These are phyloP conservation scores for Enteromius trimaculatus DNA, from an alignment of 2,797 vertebrate species.

Conservation along the genomic window DNA sequence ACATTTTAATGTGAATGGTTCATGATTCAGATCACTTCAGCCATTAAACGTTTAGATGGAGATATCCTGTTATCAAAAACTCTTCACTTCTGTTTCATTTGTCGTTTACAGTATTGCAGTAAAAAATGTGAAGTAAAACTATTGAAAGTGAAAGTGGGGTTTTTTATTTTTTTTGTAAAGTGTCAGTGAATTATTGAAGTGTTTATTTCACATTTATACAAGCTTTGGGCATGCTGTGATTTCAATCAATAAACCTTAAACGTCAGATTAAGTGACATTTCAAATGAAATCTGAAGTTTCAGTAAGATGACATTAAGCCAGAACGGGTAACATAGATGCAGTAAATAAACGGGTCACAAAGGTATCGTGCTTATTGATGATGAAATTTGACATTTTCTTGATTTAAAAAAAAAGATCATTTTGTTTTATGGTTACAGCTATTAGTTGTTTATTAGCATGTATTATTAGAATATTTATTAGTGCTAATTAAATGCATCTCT, in stretches of 20 bases:
- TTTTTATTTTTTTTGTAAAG: background rate
- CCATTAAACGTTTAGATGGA: constrained; percentile 71
- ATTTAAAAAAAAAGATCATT: background rate
- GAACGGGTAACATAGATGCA: background rate
- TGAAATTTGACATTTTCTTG: background rate
- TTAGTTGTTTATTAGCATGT: too few relatives aligned
- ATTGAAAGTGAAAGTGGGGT: too few relatives aligned
- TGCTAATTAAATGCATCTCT: too few relatives aligned
- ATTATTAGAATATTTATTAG: too few relatives aligned
- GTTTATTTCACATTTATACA: too few relatives aligned
- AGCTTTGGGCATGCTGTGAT: background rate
- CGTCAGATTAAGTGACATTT: background rate
- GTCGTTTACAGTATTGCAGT: background rate
- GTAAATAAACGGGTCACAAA: background rate
- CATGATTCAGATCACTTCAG: constrained; percentile 66
- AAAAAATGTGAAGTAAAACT: background rate
- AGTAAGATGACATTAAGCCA: too few relatives aligned
- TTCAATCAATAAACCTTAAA: background rate
- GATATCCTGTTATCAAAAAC: constrained; percentile 60
- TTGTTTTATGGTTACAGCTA: too few relatives aligned
- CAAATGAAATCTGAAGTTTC: background rate
- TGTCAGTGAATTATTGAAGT: background rate
- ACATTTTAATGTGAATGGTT: constrained; percentile 69
- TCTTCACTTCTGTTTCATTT: constrained; percentile 32
- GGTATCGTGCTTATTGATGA: background rate